Evolutionary conservation across 2,113 vertebrate species (phyloP).

Genomic region (Hyaena hyaena): DNA sequence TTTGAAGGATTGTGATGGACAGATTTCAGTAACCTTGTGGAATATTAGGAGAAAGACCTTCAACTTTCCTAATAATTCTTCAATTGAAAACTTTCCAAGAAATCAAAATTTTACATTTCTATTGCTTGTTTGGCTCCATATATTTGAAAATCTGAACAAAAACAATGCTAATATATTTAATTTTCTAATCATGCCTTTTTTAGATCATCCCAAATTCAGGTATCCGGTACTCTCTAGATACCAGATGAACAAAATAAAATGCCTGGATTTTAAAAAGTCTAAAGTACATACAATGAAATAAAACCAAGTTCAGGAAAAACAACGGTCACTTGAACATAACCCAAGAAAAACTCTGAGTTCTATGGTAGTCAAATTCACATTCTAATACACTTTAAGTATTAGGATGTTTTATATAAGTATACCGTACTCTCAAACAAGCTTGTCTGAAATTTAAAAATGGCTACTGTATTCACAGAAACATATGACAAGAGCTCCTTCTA

Average conservation of each 20-base stretch:
- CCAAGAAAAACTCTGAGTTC: neutral
- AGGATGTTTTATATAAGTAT: neutral
- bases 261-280: neutral
- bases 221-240: neutral
- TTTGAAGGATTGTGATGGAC: slow-evolving; percentile 98
- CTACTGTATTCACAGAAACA: neutral
- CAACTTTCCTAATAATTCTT: neutral
- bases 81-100: slow-evolving; percentile 1
- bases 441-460: neutral
- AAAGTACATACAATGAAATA: neutral
- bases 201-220: slow-evolving; percentile 28
- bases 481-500: neutral
- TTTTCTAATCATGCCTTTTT: neutral
- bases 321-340: neutral
- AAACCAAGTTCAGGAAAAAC: slow-evolving; percentile 34
- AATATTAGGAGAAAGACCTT: slow-evolving; percentile 56
- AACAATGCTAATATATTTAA: slow-evolving; percentile 4
- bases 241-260: slow-evolving; percentile 21
- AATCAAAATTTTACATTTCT: slow-evolving; percentile 8
- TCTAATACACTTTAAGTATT: neutral
- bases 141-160: slow-evolving; percentile 12
- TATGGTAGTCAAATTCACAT: neutral
- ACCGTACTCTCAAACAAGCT: neutral
- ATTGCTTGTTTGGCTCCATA: neutral
- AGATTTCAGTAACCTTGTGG: slow-evolving; percentile 94